Evolutionary conservation across 2,888 invertebrate genomes (phyloP).

Genomic region (Eilema caniola): DNA sequence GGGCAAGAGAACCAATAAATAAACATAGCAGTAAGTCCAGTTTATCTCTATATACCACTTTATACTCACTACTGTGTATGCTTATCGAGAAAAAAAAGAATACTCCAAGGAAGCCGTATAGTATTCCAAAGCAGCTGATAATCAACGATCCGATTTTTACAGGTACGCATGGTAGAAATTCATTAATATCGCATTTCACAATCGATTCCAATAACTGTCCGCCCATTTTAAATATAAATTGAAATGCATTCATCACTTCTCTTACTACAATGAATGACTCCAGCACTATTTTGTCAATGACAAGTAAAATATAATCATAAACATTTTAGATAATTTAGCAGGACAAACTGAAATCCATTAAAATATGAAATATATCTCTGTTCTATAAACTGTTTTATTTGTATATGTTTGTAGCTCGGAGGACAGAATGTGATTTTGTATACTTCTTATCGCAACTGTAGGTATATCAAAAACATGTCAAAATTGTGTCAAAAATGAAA

Average conservation of each 20-base stretch:
- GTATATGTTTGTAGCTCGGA: no score
- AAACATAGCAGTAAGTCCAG: constrained; percentile 3
- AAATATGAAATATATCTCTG: not conserved
- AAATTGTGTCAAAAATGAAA: no score
- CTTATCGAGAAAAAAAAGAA: constrained; percentile 2
- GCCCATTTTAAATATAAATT: not conserved
- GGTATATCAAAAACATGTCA: no score
- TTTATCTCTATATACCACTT: not conserved
- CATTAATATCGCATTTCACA: not conserved
- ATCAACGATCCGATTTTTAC: not conserved
- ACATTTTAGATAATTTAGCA: not conserved
- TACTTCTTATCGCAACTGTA: no score
- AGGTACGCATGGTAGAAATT: not conserved
- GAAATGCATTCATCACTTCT: not conserved
- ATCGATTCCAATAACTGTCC: not conserved
- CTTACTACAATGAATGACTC: not conserved
- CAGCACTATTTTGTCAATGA: not conserved
- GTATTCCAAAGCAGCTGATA: constrained; percentile 1
- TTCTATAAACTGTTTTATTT: not conserved
- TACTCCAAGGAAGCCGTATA: not conserved
- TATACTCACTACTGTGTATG: not conserved
- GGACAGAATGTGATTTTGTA: no score
- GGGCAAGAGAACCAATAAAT: not conserved
- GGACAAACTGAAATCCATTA: not conserved
- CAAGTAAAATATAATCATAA: not conserved